Conservation (phyloP, 1,140 invertebrate species). For the Ylistrum balloti region DNA sequence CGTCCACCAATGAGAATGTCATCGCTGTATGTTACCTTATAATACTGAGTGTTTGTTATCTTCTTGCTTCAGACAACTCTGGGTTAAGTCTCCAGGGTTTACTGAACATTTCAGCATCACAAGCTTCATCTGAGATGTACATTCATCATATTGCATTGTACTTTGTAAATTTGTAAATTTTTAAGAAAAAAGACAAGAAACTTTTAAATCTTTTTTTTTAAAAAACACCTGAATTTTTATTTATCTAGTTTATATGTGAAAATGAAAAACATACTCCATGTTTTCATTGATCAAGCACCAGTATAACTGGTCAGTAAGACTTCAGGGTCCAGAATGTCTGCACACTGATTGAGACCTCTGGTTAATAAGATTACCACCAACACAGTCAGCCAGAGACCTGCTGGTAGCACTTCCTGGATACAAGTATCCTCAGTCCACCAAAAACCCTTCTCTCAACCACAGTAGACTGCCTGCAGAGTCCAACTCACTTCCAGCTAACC, state of each 20-base stretch:
- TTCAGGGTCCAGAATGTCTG: not conserved
- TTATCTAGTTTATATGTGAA: too few species aligned
- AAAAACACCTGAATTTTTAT: too few species aligned
- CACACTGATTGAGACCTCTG: not conserved
- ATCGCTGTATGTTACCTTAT: not conserved
- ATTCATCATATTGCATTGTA: too few species aligned
- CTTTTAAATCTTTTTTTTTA: too few species aligned
- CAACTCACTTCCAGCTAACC: too few species aligned
- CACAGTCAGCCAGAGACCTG: not conserved
- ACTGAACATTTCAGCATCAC: not conserved
- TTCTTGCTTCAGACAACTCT: not conserved
- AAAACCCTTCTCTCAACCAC: too few species aligned
- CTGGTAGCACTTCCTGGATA: conserved; percentile 22
- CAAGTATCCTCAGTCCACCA: not conserved
- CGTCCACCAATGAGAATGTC: not conserved
- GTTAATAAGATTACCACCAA: not conserved
- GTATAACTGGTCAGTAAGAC: not conserved
- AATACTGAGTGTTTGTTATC: not conserved
- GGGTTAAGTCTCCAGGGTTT: not conserved
- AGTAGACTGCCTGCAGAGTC: not conserved
- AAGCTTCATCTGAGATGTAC: not conserved
- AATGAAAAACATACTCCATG: too few species aligned
- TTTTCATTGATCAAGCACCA: too few species aligned
- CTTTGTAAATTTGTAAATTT: too few species aligned
- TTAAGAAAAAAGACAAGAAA: too few species aligned